Conservation (phyloP, 2,888 invertebrate genomes). For the Netelia melanura region DNA sequence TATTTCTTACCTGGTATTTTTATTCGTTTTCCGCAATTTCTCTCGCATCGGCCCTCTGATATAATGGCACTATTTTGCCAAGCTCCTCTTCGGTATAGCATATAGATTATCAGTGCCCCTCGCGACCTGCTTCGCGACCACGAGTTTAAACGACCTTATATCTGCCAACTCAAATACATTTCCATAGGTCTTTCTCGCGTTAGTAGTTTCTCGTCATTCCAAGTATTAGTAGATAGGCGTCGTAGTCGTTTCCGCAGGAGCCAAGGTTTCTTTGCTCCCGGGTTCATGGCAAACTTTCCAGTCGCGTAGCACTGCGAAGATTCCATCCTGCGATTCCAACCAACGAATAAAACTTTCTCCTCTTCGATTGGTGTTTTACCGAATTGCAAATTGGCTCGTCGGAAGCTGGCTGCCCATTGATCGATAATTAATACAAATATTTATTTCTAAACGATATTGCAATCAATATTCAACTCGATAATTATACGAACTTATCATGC, state of each 20-base stretch:
- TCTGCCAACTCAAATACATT: conserved; percentile 49
- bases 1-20: background rate
- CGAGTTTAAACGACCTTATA: conserved; percentile 69
- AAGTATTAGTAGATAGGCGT: background rate
- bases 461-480: background rate
- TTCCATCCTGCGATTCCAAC: background rate
- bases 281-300: conserved; percentile 42
- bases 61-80: conserved; percentile 46
- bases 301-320: conserved; percentile 40
- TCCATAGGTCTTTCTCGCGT: conserved; percentile 40
- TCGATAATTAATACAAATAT: background rate
- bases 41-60: conserved; percentile 18
- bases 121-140: conserved; percentile 34
- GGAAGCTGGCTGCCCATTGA: background rate
- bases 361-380: background rate
- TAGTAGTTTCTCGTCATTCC: conserved; percentile 35
- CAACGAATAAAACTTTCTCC: background rate
- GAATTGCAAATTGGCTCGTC: background rate
- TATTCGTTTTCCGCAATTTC: conserved; percentile 1
- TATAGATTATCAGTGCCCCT: conserved; percentile 51
- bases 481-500: background rate
- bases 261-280: conserved; percentile 48
- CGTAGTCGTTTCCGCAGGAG: conserved; percentile 51
- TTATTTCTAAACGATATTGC: background rate
- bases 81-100: conserved; percentile 51